A percentile compares a stretch with the other conserved stretches of the same genome.
These are phyloP conservation scores for Bilobella aurantiaca DNA, from an alignment of 1,140 invertebrate genomes.

Conservation along the genomic window DNA sequence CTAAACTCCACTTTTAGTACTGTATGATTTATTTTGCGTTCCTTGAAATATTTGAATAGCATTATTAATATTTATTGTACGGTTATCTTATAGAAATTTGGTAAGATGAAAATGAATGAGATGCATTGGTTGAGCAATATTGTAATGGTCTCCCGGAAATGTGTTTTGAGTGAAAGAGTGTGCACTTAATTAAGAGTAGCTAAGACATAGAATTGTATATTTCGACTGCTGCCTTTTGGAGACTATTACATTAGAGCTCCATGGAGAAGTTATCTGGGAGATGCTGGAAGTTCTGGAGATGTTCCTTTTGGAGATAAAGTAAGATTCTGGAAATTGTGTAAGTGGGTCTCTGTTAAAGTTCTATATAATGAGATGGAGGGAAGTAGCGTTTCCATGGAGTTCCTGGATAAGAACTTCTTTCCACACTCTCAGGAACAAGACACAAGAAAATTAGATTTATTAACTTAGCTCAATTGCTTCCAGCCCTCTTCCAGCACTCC, in stretches of 20 bases:
- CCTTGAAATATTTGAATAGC: no score
- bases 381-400: conserved; percentile 7
- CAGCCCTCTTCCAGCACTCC: no score
- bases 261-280: not conserved
- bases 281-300: not conserved
- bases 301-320: not conserved
- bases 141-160: no score
- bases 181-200: not conserved
- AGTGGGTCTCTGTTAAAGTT: not conserved
- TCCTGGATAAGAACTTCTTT: not conserved
- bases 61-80: no score
- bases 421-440: not conserved
- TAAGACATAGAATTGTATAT: not conserved
- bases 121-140: no score
- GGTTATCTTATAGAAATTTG: no score
- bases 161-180: no score
- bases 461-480: not conserved
- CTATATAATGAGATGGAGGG: conserved; percentile 16
- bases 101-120: no score
- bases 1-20: no score
- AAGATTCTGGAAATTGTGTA: not conserved
- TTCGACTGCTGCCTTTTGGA: not conserved
- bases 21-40: no score
- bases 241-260: conserved; percentile 1
- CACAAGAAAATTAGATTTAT: conserved; percentile 11